These are phyloP conservation scores for Neria commutata DNA, from an alignment of 2,888 invertebrate genomes.

Conservation along the genomic window DNA sequence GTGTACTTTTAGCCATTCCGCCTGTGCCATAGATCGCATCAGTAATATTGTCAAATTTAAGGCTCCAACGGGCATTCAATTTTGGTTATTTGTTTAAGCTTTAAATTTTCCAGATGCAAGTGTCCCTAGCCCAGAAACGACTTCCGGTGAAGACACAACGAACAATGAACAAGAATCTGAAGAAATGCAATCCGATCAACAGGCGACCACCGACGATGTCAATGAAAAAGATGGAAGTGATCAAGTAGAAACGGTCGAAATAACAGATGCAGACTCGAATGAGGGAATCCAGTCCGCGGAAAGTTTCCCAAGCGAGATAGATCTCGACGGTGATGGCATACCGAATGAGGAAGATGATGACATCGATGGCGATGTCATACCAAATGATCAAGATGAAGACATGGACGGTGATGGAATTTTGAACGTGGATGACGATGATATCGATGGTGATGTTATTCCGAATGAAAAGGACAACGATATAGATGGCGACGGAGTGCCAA, in stretches of 20 bases:
- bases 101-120: slow-evolving; percentile 32
- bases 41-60: no score
- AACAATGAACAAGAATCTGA: slow-evolving; percentile 58
- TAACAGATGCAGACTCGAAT: slow-evolving; percentile 54
- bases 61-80: no score
- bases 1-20: no score
- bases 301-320: background rate
- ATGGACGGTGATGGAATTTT: slow-evolving; percentile 52
- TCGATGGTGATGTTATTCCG: slow-evolving; percentile 48
- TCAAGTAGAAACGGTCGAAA: slow-evolving; percentile 54
- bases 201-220: slow-evolving; percentile 45
- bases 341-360: slow-evolving; percentile 35
- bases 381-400: slow-evolving; percentile 51
- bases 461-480: slow-evolving; percentile 49
- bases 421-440: slow-evolving; percentile 46
- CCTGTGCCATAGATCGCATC: no score
- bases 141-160: slow-evolving; percentile 52
- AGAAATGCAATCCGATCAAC: slow-evolving; percentile 54
- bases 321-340: slow-evolving; percentile 13
- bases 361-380: slow-evolving; percentile 63
- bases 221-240: slow-evolving; percentile 42
- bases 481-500: slow-evolving; percentile 56
- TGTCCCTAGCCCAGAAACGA: slow-evolving; percentile 42
- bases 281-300: slow-evolving; percentile 47
- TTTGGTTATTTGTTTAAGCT: no score